phyloP scores from a whole-genome alignment of 2,888 invertebrate genomes.

The Acrobasis suavella region DNA sequence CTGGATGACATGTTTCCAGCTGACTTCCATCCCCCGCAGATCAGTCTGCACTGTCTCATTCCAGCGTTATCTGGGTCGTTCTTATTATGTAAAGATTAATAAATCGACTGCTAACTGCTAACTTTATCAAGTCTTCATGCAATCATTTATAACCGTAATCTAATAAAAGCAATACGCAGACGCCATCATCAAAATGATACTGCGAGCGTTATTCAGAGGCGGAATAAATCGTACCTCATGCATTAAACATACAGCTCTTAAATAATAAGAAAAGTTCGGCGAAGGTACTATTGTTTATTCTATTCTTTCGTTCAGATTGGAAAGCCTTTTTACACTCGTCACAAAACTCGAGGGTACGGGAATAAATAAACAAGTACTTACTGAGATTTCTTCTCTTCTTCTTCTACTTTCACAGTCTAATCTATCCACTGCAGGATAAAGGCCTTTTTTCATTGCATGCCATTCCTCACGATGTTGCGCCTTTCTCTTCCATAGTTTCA shows the following conservation, averaged over 20 bases:
- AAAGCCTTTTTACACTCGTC: conserved; percentile 67
- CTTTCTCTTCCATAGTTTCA: too few relatives aligned
- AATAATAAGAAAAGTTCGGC: conserved; percentile 74
- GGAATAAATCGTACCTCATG: conserved; percentile 71
- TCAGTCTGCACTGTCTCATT: too few relatives aligned
- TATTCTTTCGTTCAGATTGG: conserved; percentile 75
- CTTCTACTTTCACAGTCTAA: too few relatives aligned
- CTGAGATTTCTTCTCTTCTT: too few relatives aligned
- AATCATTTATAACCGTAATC: neutral
- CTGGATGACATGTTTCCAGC: too few relatives aligned
- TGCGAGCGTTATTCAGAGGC: conserved; percentile 57
- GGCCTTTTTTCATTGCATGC: too few relatives aligned
- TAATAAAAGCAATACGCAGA: conserved; percentile 50
- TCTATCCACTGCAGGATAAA: too few relatives aligned
- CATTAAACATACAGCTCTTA: conserved; percentile 77
- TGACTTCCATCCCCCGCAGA: too few relatives aligned
- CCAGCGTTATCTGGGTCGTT: too few relatives aligned
- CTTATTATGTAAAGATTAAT: too few relatives aligned
- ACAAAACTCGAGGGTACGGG: neutral
- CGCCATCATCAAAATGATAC: conserved; percentile 64
- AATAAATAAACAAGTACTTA: neutral
- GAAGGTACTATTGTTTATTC: conserved; percentile 72
- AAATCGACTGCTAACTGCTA: neutral
- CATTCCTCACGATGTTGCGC: too few relatives aligned
- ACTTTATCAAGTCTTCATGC: neutral